Base-by-base conservation (phyloP, 2,797 vertebrate species). In the Kryptopterus vitreolus region DNA sequence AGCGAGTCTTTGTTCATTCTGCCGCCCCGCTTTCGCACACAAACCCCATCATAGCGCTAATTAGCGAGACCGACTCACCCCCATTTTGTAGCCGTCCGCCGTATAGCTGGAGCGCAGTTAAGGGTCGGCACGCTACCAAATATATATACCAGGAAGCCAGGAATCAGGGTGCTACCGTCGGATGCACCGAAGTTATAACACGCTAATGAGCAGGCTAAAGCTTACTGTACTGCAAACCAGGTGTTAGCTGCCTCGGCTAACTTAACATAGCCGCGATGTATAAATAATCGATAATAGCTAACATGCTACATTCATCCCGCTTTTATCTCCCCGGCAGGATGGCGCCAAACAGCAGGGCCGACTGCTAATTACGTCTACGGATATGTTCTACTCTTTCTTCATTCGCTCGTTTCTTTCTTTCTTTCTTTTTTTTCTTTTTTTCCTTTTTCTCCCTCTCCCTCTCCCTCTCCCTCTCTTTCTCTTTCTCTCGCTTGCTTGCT, bases 61-160 rank as follows among this genome's bases (percentile, higher is more conserved):
- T 74, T 71, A 78, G 43, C 50, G 76, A 53, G 65, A 84, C 31
- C 83, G 83, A 93, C 94, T 94, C 90, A 94, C 94, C 94, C 94
- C 94, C 94, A 94, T 94, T 80, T 70, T 88, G 90, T 81, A 62
- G 89, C 82, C 81, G 87, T 62, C 81, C 79, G 6, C 84, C 83
- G 86, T 82, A 86, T 85, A 75, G 81, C 84, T 86, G 9, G 87
- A 79, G 86, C 31, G 15, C 24, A 22, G 33, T 0, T 72, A 26
- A 24, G 6, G 8, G 20, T 70, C 1, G 2, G 22, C 35, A n/a
- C 4, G 10, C 38, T 12, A 26, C 2, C 1, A 26, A 26, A 24
- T 3, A 26, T 26, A 59, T 71, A 59, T 18, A 48, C 38, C 0
- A 9, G 22, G 63, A 38, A 12, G 29, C 18, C 22, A 73, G n/a